A percentile compares a stretch with the other conserved stretches of the same genome.
phyloP scores from a whole-genome alignment of 2,888 invertebrate species.

The Nebria salina region DNA sequence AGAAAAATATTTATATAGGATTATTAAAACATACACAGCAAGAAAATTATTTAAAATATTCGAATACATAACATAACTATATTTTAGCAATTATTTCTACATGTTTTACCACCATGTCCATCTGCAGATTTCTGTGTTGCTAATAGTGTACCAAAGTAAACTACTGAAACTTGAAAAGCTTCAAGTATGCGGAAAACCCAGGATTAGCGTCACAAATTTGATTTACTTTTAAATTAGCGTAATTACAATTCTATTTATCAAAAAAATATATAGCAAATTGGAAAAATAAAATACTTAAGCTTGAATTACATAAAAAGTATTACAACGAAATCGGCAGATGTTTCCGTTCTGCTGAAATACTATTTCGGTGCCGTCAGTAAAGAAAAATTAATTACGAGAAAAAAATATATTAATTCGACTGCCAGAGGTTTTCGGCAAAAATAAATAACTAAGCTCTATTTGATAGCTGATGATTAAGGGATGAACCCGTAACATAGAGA shows the following conservation, averaged over 20 bases:
- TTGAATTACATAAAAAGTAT: conserved; percentile 22
- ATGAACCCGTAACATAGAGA: conserved; percentile 44
- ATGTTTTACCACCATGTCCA: too few relatives aligned
- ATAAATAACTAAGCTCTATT: conserved; percentile 45
- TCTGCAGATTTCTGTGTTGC: too few relatives aligned
- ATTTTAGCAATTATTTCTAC: too few relatives aligned
- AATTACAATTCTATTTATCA: too few relatives aligned
- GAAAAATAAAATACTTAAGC: conserved; percentile 11
- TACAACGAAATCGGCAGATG: conserved; percentile 21
- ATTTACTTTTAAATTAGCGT: too few relatives aligned
- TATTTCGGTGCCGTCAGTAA: conserved; percentile 37
- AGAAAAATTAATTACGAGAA: conserved; percentile 46
- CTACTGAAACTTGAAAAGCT: too few relatives aligned
- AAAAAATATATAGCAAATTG: not conserved
- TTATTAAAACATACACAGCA: too few relatives aligned
- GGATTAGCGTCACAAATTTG: too few relatives aligned
- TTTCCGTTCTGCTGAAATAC: conserved; percentile 24
- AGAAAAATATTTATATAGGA: not conserved
- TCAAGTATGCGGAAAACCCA: too few relatives aligned
- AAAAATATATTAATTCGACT: conserved; percentile 41
- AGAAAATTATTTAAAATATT: too few relatives aligned
- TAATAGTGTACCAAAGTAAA: too few relatives aligned
- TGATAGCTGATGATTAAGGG: conserved; percentile 47
- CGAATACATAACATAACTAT: too few relatives aligned
- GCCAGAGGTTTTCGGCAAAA: conserved; percentile 18